These are phyloP conservation scores for Drosophila kikkawai DNA, from an alignment of 1,140 invertebrate species.

Conservation along the genomic window DNA sequence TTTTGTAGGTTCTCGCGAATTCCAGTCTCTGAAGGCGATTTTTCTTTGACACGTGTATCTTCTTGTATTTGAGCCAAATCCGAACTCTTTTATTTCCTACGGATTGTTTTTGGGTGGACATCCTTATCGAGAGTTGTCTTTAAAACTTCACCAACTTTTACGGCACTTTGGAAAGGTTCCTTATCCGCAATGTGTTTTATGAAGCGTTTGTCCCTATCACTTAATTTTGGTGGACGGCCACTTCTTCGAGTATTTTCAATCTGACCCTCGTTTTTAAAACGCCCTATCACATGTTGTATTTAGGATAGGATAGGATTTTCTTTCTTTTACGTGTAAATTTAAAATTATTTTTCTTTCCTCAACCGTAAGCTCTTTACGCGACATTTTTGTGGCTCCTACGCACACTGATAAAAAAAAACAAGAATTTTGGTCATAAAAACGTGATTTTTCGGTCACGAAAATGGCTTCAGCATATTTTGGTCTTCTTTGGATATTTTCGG, in stretches of 20 bases:
- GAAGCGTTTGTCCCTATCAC: neutral
- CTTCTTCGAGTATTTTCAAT: neutral
- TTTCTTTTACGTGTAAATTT: too few species aligned
- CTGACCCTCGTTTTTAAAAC: neutral
- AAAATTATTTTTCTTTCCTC: too few species aligned
- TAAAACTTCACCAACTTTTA: neutral
- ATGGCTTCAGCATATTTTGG: too few species aligned
- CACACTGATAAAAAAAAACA: too few species aligned
- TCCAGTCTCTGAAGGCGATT: neutral
- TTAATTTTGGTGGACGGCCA: neutral
- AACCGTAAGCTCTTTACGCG: too few species aligned
- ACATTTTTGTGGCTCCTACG: too few species aligned
- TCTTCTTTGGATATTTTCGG: too few species aligned
- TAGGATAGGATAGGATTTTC: too few species aligned
- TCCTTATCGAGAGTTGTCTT: neutral
- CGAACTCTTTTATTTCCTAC: neutral
- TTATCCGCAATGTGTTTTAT: neutral
- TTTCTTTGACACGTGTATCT: neutral
- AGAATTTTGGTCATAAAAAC: too few species aligned
- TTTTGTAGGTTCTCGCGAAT: too few species aligned
- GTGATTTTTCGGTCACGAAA: too few species aligned
- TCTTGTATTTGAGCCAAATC: neutral
- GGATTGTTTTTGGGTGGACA: neutral
- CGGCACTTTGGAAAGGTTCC: neutral
- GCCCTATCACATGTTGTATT: neutral